Percentiles rank a stretch among this genome's conserved stretches.
These are phyloP conservation scores for Entomobrya multifasciata DNA, from an alignment of 2,888 invertebrate species.

Conservation along the genomic window DNA sequence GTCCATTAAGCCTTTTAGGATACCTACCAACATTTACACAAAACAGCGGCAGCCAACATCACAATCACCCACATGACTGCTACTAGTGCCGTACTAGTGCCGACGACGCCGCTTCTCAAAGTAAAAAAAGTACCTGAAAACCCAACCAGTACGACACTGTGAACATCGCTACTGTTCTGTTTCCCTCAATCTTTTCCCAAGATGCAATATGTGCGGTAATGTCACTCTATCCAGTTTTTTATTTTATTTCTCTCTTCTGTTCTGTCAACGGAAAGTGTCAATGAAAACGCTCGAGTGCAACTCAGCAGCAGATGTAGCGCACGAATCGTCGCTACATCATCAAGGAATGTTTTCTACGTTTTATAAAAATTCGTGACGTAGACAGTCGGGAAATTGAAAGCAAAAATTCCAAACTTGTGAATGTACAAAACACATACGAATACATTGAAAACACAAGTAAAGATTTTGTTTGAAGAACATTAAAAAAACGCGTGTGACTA, in stretches of 20 bases:
- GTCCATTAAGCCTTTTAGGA: conserved; percentile 38
- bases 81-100: too few species aligned
- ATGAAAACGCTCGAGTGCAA: conserved; percentile 65
- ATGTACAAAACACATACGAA: too few species aligned
- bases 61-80: neutral
- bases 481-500: too few species aligned
- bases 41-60: neutral
- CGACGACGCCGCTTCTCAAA: too few species aligned
- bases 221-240: conserved; percentile 55
- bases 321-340: conserved; percentile 45
- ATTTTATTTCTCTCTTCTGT: too few species aligned
- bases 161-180: conserved; percentile 43
- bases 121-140: conserved; percentile 31
- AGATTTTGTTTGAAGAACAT: conserved; percentile 41
- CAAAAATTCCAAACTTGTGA: conserved; percentile 17
- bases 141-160: conserved; percentile 29
- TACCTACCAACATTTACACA: neutral
- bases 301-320: conserved; percentile 53
- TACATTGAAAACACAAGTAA: neutral
- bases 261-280: conserved; percentile 69
- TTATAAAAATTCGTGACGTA: neutral
- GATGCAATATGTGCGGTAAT: conserved; percentile 50
- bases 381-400: conserved; percentile 32
- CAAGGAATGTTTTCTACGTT: conserved; percentile 30
- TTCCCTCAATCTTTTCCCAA: neutral